These are phyloP conservation scores for Tringa solitaria DNA, from an alignment of 2,113 vertebrate species.

Conservation along the genomic window DNA sequence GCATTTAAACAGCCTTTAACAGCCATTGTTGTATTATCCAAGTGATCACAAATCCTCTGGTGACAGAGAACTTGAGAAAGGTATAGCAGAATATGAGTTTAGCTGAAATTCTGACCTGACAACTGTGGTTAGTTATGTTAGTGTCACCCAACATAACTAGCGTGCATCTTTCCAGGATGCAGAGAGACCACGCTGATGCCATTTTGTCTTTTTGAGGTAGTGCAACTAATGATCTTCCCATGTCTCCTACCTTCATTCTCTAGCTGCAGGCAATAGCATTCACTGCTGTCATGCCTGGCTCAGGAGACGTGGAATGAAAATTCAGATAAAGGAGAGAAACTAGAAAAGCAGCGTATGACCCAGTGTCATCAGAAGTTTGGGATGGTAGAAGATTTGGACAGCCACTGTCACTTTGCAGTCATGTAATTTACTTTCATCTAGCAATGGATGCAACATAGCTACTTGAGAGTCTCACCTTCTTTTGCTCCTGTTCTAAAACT, in stretches of 20 bases:
- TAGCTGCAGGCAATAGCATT: not conserved
- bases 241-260: not conserved
- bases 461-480: not conserved
- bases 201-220: not conserved
- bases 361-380: not conserved
- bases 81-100: not conserved
- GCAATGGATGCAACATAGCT: not conserved
- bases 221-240: not conserved
- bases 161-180: not conserved
- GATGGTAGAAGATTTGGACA: not conserved
- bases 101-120: not conserved
- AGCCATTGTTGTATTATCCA: not conserved
- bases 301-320: not conserved
- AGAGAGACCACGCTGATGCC: not conserved
- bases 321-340: not conserved
- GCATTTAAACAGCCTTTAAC: not conserved
- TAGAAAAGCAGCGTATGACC: not conserved
- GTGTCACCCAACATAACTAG: not conserved
- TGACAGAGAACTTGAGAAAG: not conserved
- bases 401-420: fast-evolving
- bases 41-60: not conserved
- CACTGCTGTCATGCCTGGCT: not conserved
- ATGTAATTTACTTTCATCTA: not conserved
- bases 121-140: too few species aligned
- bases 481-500: not conserved